phyloP scores from a whole-genome alignment of 2,797 vertebrate species.

The Enteromius afrohamiltoni region DNA sequence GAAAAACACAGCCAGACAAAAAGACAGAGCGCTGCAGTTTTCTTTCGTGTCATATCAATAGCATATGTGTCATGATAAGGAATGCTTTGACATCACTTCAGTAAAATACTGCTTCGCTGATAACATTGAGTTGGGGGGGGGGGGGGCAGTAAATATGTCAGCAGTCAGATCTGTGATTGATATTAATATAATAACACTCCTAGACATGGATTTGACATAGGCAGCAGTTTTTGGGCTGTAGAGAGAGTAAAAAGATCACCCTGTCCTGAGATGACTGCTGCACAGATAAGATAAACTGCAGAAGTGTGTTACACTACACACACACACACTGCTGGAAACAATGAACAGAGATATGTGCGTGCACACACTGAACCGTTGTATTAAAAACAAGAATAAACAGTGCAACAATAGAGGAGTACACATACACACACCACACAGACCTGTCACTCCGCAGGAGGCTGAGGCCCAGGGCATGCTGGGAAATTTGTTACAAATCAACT shows the following conservation, averaged over 20 bases:
- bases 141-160: neutral
- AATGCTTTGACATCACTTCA: constrained; percentile 51
- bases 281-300: constrained; percentile 42
- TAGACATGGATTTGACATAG: neutral
- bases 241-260: constrained; percentile 9
- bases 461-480: constrained; percentile 16
- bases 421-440: constrained; percentile 48
- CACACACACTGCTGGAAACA: constrained; percentile 43
- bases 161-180: constrained; percentile 17
- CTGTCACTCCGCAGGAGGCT: neutral
- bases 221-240: neutral
- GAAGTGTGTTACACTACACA: constrained; percentile 33
- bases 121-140: constrained; percentile 14
- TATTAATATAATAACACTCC: constrained; percentile 6
- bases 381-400: constrained; percentile 49
- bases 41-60: constrained; percentile 46
- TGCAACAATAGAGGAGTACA: constrained; percentile 69
- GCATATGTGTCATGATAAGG: constrained; percentile 51
- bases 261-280: constrained; percentile 14
- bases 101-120: constrained; percentile 34
- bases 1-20: constrained; percentile 38
- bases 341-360: constrained; percentile 28
- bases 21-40: constrained; percentile 29
- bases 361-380: constrained; percentile 29
- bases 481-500: constrained; percentile 14